Percentiles rank a stretch among this genome's conserved stretches.
Conservation (phyloP, 2,113 vertebrate species). For the Marcusenius ussheri region DNA sequence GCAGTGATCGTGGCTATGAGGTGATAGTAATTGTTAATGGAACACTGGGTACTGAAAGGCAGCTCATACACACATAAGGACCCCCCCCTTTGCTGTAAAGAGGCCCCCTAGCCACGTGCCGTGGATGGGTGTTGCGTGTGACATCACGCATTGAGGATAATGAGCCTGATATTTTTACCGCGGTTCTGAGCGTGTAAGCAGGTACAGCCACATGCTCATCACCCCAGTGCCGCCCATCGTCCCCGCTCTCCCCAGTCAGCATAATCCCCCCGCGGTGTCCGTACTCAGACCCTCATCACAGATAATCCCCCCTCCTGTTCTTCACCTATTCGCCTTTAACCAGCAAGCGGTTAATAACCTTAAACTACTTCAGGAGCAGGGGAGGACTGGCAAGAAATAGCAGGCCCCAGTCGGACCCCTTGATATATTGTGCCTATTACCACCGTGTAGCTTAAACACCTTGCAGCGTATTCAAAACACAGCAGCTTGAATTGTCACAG, state of each 20-base stretch:
- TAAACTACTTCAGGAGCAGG: neutral
- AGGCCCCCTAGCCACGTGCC: neutral
- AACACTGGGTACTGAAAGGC: neutral
- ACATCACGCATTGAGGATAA: neutral
- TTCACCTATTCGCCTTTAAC: neutral
- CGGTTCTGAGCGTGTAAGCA: neutral
- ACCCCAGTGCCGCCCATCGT: neutral
- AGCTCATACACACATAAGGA: neutral
- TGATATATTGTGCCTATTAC: neutral
- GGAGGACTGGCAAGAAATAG: neutral
- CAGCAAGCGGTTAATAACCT: neutral
- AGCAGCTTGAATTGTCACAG: too few species aligned
- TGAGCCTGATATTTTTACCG: neutral
- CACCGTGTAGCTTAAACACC: neutral
- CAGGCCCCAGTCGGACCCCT: neutral
- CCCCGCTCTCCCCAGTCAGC: neutral
- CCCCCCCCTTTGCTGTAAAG: neutral
- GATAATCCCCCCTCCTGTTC: neutral
- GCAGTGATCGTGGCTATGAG: neutral
- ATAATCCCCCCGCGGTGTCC: neutral
- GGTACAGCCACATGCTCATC: neutral
- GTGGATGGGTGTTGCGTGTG: neutral
- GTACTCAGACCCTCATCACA: neutral
- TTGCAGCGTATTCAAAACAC: too few species aligned
- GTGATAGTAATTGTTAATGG: neutral